These are phyloP conservation scores for Leptinotarsa haldemani DNA, from an alignment of 2,888 invertebrate genomes.

Conservation along the genomic window DNA sequence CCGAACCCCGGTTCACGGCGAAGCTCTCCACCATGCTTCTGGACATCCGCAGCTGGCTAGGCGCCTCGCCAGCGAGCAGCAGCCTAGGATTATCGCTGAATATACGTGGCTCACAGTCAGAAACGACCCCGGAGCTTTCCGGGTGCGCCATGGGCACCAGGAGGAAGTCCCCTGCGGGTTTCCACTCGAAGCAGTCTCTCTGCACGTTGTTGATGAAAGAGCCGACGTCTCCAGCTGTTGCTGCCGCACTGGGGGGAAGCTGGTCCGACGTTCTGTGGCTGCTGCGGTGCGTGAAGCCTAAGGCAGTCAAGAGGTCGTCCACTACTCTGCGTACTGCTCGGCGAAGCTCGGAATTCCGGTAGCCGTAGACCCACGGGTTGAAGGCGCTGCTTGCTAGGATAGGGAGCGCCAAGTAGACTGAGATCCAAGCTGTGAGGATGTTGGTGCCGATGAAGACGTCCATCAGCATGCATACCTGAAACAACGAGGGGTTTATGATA, in stretches of 20 bases:
- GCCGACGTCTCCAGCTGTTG: conserved; percentile 62
- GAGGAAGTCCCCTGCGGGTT: conserved; percentile 60
- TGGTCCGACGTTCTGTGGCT: conserved; percentile 58
- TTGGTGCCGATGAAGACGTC: conserved; percentile 68
- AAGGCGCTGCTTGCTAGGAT: conserved; percentile 71
- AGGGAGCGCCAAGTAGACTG: conserved; percentile 71
- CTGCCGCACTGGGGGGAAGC: conserved; percentile 61
- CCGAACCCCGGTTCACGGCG: conserved; percentile 59
- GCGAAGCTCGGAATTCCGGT: conserved; percentile 72
- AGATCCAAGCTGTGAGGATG: conserved; percentile 68
- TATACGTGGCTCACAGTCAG: conserved; percentile 45
- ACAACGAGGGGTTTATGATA: conserved; percentile 38
- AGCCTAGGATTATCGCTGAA: conserved; percentile 45
- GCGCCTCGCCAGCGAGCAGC: conserved; percentile 39
- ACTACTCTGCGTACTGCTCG: conserved; percentile 70
- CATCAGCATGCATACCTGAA: conserved; percentile 69
- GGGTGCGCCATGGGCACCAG: conserved; percentile 63
- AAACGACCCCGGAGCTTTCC: conserved; percentile 61
- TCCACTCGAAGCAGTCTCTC: conserved; percentile 53
- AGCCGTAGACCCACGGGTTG: conserved; percentile 77
- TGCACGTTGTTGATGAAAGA: conserved; percentile 63
- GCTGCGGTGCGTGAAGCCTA: conserved; percentile 64
- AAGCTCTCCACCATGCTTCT: conserved; percentile 63
- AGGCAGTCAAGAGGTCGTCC: conserved; percentile 67
- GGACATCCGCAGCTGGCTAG: conserved; percentile 54